Evolutionary conservation across 64 coral and sea anemone species (phyloP).

Genomic region (Acropora tenuis): DNA sequence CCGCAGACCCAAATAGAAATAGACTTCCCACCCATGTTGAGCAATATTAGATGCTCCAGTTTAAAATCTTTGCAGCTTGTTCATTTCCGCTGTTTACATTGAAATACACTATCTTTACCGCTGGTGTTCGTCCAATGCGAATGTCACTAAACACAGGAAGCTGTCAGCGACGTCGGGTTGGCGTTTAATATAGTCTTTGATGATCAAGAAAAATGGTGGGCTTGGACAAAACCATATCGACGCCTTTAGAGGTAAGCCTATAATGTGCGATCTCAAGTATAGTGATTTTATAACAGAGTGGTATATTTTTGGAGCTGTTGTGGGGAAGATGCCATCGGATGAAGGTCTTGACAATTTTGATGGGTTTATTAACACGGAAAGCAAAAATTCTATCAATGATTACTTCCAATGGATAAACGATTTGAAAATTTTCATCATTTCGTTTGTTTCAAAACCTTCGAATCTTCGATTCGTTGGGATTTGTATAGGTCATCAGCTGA

Average conservation of each 20-base stretch:
- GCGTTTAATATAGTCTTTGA: slow-evolving; percentile 18
- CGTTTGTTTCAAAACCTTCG: neutral
- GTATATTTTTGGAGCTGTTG: slow-evolving; percentile 21
- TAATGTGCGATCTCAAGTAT: neutral
- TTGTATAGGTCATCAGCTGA: slow-evolving; percentile 67
- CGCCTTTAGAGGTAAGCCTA: slow-evolving; percentile 5
- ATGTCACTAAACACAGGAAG: slow-evolving; percentile 36
- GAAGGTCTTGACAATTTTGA: slow-evolving; percentile 41
- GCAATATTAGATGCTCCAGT: slow-evolving; percentile 21
- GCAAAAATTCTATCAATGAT: slow-evolving; percentile 37
- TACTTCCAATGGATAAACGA: slow-evolving; percentile 53
- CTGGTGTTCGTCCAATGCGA: neutral
- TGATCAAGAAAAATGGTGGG: slow-evolving; percentile 57
- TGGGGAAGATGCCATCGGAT: slow-evolving; percentile 22
- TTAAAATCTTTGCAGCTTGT: slow-evolving; percentile 25
- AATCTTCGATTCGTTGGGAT: slow-evolving; percentile 29
- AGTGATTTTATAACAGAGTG: neutral
- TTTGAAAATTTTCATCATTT: slow-evolving; percentile 40
- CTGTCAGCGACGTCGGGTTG: slow-evolving; percentile 32
- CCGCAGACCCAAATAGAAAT: neutral
- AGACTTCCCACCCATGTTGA: neutral
- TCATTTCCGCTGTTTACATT: slow-evolving; percentile 41
- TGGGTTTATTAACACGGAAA: slow-evolving; percentile 53
- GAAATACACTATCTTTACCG: neutral
- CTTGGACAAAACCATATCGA: slow-evolving; percentile 13